Base-by-base conservation (phyloP, 1,140 invertebrate genomes). In the Bombus superbus region DNA sequence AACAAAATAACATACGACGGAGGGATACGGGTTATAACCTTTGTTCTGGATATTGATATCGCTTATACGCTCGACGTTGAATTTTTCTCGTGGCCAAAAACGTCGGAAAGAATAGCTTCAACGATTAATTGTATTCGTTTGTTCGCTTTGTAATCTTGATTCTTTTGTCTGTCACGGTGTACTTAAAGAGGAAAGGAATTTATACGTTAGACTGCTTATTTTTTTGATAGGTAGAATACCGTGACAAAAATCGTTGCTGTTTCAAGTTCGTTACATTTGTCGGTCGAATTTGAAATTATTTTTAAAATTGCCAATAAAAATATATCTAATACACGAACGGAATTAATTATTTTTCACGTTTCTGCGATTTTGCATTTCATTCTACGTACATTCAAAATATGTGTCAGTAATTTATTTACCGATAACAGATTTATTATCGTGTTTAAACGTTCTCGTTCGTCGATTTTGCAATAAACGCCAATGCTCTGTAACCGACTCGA, bases 1-100 rank as follows among this genome's bases (percentile, higher is more conserved):
- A 81, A 74, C 68, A 44, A 35, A 81, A 40, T 85, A 72, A 85
- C 35, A 42, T 62, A 71, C n/a, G 76, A 44, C 53, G 32, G 18
- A 40, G 57, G 77, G 25, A 85, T 74, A 85, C 83, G 83, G 78
- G 83, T 64, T 42, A 68, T n/a, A 28, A 10, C 42, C 68, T 32
- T n/a, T 42, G 42, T 74, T 35, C 32, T 15, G 22, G 3, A 28
- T n/a, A 53, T 59, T 81, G 5, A 28, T n/a, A 53, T 59, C 73
- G 2, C 35, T 64, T 82, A 47, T 40, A 25, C 18, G 13, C 5
- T 25, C 15, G 9, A n/a, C 69, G 47, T 35, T 6, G 35, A 59
- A 73, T 62, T 35, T 42, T 73, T 62, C 38, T 80, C 5, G 25
- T 28, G 11, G 18, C 53, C 44, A 35, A 64, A 32, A 38, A 22